Base-by-base conservation (phyloP, 1,140 invertebrate species). In the Muscidifurax raptorellus region DNA sequence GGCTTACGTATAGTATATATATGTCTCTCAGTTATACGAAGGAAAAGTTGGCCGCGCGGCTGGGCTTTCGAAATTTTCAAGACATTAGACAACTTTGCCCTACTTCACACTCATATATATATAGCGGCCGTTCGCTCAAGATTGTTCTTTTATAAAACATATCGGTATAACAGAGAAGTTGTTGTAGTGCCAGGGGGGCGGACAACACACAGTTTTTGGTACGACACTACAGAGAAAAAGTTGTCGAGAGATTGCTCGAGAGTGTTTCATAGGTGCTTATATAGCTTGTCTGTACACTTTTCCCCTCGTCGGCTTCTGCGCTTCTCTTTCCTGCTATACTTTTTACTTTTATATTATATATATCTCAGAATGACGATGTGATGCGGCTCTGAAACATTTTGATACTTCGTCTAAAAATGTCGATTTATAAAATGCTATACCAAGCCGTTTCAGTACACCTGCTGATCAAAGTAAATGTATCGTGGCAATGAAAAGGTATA, bases 191-290 rank as follows among this genome's bases (percentile, higher is more conserved):
- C 52, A 59, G 52, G 52, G 52, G 52, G 18, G 22, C 18, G 18
- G 36, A 40, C 36, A 40, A 40, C 36, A 59, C 52, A 27, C 66
- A 69, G 66, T 69, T 69, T 69, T 69, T 28, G 66, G 27, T 28
- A 30, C 15, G 59, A n/a, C 66, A 69, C 28, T 69, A 30, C 66
- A 69, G 15, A 69, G 66, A 69, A 28, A 69, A 28, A 28, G 10
- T 69, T 18, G 27, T 69, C 66, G 28, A 18, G 59, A 69, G 66
- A 30, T 74, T 9, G 66, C 12, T 74, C 32, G 18, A 74, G 28
- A 74, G 71, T 74, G 28, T 32, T 40, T 74, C 7, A 40, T 18
- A 74, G 71, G 71, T 74, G 32, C 71, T 74, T 74, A 40, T 36
- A 0, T 40, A 22, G 32, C 30, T 32, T 40, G 12, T 74, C 30